Conservation (phyloP, 2,797 vertebrate genomes). For the Pseudochirops cupreus region DNA sequence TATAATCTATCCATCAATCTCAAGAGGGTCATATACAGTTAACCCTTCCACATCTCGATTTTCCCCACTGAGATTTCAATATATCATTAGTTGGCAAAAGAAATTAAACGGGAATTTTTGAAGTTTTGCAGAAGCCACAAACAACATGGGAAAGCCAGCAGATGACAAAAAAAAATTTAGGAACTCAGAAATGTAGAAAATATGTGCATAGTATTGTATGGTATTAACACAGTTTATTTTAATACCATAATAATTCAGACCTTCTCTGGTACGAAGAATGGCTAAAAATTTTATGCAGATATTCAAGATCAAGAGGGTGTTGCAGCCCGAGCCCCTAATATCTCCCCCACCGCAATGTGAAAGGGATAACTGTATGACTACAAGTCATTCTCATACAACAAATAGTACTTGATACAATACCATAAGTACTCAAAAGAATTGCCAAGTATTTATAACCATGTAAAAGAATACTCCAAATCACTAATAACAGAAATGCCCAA, state of each 20-base stretch:
- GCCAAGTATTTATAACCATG: neutral
- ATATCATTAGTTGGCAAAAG: neutral
- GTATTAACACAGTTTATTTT: neutral
- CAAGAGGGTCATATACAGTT: neutral
- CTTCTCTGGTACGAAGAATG: neutral
- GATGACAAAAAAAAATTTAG: neutral
- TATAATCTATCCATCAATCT: neutral
- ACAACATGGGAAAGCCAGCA: neutral
- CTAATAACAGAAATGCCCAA: neutral
- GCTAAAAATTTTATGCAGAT: neutral
- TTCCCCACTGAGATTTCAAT: neutral
- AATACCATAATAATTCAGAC: neutral
- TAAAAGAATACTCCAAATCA: neutral
- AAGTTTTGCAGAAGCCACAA: neutral
- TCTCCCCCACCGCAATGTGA: neutral
- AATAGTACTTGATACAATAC: neutral
- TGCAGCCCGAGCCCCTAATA: no score
- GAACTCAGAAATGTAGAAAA: neutral
- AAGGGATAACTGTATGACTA: neutral
- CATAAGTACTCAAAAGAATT: neutral
- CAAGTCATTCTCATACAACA: neutral
- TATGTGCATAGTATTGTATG: neutral
- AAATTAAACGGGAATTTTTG: no score
- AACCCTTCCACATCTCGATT: neutral
- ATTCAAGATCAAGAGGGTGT: neutral